These are phyloP conservation scores for Mionectes olivaceus DNA, from an alignment of 2,797 vertebrate species.

Conservation along the genomic window DNA sequence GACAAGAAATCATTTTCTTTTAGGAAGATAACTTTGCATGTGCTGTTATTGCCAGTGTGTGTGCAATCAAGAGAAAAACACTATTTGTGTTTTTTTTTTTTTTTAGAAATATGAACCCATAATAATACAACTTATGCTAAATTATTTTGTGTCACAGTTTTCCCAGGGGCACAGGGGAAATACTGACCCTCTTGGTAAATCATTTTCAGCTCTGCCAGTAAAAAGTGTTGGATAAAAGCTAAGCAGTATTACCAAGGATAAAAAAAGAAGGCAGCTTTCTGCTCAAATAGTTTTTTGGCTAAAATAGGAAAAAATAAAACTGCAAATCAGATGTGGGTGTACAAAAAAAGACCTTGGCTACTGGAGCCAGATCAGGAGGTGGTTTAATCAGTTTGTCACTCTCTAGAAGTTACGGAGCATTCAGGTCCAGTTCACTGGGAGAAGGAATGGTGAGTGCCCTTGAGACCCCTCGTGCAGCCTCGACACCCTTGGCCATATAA, in stretches of 20 bases:
- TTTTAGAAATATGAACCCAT: neutral
- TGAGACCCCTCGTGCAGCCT: neutral
- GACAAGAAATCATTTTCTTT: neutral
- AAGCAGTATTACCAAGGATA: neutral
- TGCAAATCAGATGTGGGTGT: neutral
- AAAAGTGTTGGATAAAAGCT: neutral
- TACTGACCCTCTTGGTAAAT: neutral
- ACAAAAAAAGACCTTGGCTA: neutral
- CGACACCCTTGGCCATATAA: neutral
- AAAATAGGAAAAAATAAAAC: neutral
- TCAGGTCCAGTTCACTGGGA: neutral
- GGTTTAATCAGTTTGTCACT: neutral
- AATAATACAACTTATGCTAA: neutral
- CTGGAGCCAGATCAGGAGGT: neutral
- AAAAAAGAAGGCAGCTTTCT: slow-evolving; percentile 3
- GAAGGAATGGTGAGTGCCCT: neutral
- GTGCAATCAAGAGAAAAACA: neutral
- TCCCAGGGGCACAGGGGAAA: accelerated
- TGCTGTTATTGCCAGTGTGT: neutral
- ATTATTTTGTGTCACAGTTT: neutral
- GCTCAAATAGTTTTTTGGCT: neutral
- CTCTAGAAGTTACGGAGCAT: neutral
- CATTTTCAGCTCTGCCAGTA: neutral
- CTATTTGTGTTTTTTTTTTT: slow-evolving; percentile 8
- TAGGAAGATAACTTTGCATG: neutral